These are phyloP conservation scores for Pseudeuparius sepicola DNA, from an alignment of 2,888 invertebrate species.

Conservation along the genomic window DNA sequence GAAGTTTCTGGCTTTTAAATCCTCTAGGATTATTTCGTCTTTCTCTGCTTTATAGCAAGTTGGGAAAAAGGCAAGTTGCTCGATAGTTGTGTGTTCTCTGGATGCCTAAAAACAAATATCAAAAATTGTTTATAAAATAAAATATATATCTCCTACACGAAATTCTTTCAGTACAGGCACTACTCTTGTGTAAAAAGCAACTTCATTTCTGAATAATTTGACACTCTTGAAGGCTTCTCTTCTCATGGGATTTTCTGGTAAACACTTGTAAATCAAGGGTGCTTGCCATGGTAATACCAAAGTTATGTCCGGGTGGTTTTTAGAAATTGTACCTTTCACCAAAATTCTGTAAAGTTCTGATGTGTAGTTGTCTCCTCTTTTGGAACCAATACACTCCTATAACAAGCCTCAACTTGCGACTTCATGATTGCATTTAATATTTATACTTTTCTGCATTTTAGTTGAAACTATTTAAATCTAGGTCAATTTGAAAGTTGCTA, in stretches of 20 bases:
- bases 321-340: slow-evolving; percentile 43
- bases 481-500: no score
- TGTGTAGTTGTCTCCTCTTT: slow-evolving; percentile 65
- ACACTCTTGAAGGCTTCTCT: slow-evolving; percentile 65
- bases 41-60: slow-evolving; percentile 50
- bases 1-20: slow-evolving; percentile 49
- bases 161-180: slow-evolving; percentile 55
- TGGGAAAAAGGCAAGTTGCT: no score
- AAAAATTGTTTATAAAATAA: no score
- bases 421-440: no score
- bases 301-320: slow-evolving; percentile 33
- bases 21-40: slow-evolving; percentile 47
- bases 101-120: no score
- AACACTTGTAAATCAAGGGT: slow-evolving; percentile 59
- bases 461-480: no score
- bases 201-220: slow-evolving; percentile 58
- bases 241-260: slow-evolving; percentile 53
- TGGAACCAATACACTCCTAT: slow-evolving; percentile 59
- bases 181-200: slow-evolving; percentile 60
- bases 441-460: no score
- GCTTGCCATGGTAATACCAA: slow-evolving; percentile 49
- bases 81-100: no score
- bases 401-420: no score
- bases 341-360: slow-evolving; percentile 60
- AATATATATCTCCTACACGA: slow-evolving; percentile 38